Base-by-base conservation (phyloP, 2,888 invertebrate genomes). In the Suillia variegata region DNA sequence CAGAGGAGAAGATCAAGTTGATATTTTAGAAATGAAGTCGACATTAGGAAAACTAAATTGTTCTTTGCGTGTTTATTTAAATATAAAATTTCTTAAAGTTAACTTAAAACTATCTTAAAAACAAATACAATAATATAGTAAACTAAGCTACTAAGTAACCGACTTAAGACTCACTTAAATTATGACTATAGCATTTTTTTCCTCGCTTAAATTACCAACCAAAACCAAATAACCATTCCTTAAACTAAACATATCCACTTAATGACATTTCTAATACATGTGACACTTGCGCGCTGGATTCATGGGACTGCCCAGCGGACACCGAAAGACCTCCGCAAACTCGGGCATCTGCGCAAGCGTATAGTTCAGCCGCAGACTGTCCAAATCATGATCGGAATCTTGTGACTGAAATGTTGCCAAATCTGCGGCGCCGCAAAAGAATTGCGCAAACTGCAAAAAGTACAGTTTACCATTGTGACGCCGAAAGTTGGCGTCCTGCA, bases 401-500 rank as follows among this genome's bases (percentile, higher is more conserved):
- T 65, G 64, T 50, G 66, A 58, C 0, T 33, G 18, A 53, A 62
- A 65, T 0, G 34, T 42, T 0, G 15, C 34, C 10, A 22, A 5
- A 12, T 57, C 15, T 1, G 54, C 6, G n/a, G 70, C 66, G 34
- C 74, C 77, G 53, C 77, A 77, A 55, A 78, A 77, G 63, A 78
- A 77, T 45, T 77, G 77, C 6, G 77, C 73, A 20, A 77, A 78
- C 42, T 78, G 78, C 12, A 77, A 58, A 51, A 77, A 77, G 56
- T 71, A 77, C 15, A 77, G 12, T 1, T 62, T 67, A 0, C 73
- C 76, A 54, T 76, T 71, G 24, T 59, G 52, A 24, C 61, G 65
- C 0, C 63, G 48, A 33, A 64, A 58, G 8, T 45, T 12, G 2
- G 69, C 63, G 12, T 69, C 66, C 2, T 57, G 64, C 57, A 70